Evolutionary conservation across 1,140 invertebrate species (phyloP), one percentile per base, ranked within the genome.

Genomic region (Anoplolepis gracilipes): DNA sequence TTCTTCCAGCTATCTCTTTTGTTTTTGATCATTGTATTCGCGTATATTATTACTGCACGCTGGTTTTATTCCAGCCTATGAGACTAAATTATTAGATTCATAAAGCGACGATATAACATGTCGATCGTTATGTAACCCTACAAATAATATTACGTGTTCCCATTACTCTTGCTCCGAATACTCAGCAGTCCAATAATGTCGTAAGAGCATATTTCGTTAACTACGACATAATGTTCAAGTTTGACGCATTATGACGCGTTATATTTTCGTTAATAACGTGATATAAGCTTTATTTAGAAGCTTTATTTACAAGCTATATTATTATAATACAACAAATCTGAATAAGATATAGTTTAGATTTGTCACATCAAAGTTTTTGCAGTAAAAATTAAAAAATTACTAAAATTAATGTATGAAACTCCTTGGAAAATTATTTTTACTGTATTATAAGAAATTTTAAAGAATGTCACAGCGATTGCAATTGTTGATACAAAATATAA

Each of bases 81-180:
- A 49, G 3, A 16, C 30, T 77, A 30, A 1, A 19, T 65, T n/a
- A 59, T 22, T 36, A 53, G 13, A 69, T 79, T 46, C 42, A 79
- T 78, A 49, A 65, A 46, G 59, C n/a, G 39, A 33, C 42, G 46
- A 78, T 78, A 53, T 78, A n/a, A 53, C 62, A 36, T 69, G 30
- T 79, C 77, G 62, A 69, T 69, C 64, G 77, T 79, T 69, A 69
- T 25, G 33, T 39, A 64, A 69, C 46, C 33, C 64, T 57, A 55
- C 22, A 79, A 49, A 79, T 79, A 64, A 49, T 65, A 65, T 78
- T 79, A 79, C 62, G 46, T 69, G 62, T 69, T 19, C 46, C 62
- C 62, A 79, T 79, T 79, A 79, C 25, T 7, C 28, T 33, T 36
- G 42, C 59, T 85, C n/a, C 42, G 10, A 77, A 85, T 53, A 76